Evolutionary conservation across 1,140 invertebrate genomes (phyloP), one percentile per base, ranked within the genome.

Genomic region (Centruroides vittatus): DNA sequence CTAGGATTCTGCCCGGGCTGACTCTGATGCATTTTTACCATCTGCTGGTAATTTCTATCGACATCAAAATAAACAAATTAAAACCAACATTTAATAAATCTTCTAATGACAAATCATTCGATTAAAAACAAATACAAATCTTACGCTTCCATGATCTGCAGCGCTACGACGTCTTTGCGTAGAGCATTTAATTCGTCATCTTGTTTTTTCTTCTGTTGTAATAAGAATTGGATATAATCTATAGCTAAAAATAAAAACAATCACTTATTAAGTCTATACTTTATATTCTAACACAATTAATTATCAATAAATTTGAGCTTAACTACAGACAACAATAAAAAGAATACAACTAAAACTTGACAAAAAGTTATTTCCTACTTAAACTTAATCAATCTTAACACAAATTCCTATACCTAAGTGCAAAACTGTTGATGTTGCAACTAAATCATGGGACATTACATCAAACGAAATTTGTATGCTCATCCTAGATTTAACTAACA

Each of bases 21-120:
- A n/a, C 85, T 86, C 71, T 96, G 91, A 73, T 96, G 91, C 35
- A 91, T 90, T 76, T 93, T 92, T 5, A 97, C 88, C 72, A 98
- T 93, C 70, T 93, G 88, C 71, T 97, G 92, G 73, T 97, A 96
- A 73, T 95, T 95, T 0, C 86, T 84, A 72, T 41, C 3, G 8
- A 41, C 86, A 23, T 23, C 23, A 23, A 23, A 23, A 23, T 23
- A 87, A 84, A 91, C 90, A 54, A n/a, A 61, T 60, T 61, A 13
- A 7, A 64, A 35, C 46, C 10, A 1, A 23, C 4, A 56, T 9
- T 56, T 60, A 13, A 41, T 41, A 41, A 41, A 34, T 54, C 34
- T 47, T 53, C 35, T 46, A 47, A 60, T 5, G 11, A 60, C 5
- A 54, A 52, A 36, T 23, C 13, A 54, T 10, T 35, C 23, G n/a